phyloP scores from a whole-genome alignment of 2,113 vertebrate genomes.

The Tachycineta bicolor region DNA sequence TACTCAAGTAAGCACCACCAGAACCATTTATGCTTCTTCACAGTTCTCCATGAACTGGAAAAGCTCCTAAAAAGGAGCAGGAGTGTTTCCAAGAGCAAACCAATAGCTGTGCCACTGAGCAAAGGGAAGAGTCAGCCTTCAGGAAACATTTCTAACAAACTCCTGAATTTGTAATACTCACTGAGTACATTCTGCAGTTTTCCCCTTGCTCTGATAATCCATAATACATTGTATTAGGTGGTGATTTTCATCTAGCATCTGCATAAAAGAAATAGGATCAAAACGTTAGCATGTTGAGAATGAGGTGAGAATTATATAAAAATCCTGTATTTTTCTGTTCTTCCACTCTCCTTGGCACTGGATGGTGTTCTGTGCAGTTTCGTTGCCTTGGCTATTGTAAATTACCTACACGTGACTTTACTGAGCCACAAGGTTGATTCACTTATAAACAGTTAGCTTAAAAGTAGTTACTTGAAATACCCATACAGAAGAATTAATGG shows the following conservation, averaged over 20 bases:
- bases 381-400: neutral
- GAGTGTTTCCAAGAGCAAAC: neutral
- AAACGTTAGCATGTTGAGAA: neutral
- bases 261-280: constrained; percentile 8
- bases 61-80: neutral
- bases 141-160: neutral
- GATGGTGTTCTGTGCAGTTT: neutral
- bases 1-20: neutral
- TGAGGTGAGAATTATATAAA: neutral
- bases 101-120: neutral
- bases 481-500: neutral
- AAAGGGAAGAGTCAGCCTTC: neutral
- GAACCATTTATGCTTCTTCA: constrained; percentile 3
- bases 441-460: neutral
- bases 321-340: neutral
- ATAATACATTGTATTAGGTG: constrained; percentile 98
- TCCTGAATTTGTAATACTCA: constrained; percentile 71
- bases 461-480: neutral
- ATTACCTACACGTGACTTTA: neutral
- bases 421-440: neutral
- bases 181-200: constrained; percentile 95
- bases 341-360: neutral
- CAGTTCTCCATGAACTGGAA: neutral
- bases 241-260: constrained; percentile 99
- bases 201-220: constrained; percentile 98